A percentile compares a stretch with the other conserved stretches of the same genome.
Evolutionary conservation across 2,888 invertebrate genomes (phyloP).

Genomic region (Timema podura): DNA sequence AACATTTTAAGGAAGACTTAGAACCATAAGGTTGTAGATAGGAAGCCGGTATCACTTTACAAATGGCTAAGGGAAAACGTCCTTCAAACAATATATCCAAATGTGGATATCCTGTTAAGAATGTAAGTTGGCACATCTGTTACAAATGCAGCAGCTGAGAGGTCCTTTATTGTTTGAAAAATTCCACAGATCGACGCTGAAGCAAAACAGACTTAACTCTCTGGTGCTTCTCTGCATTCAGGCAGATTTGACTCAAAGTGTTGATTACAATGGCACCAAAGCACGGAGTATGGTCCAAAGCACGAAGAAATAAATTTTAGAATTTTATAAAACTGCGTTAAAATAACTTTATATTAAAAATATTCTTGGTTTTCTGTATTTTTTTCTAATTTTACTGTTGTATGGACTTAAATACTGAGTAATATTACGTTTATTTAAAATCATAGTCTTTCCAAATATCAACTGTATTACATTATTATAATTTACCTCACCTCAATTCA

Average conservation of each 20-base stretch:
- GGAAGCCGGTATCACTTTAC: background rate
- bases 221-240: background rate
- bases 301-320: too few species aligned
- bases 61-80: background rate
- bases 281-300: background rate
- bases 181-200: background rate
- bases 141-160: conserved; percentile 1
- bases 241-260: conserved; percentile 5
- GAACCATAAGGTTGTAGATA: conserved; percentile 10
- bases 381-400: too few species aligned
- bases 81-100: background rate
- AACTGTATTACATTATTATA: too few species aligned
- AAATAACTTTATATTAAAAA: too few species aligned
- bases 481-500: too few species aligned
- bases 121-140: conserved; percentile 7
- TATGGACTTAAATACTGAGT: too few species aligned
- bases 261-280: background rate
- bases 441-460: too few species aligned
- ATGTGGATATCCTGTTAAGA: background rate
- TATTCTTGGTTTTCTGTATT: too few species aligned
- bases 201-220: background rate
- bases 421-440: too few species aligned
- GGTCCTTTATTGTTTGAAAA: background rate
- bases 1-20: conserved; percentile 9
- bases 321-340: too few species aligned